Evolutionary conservation across 1,140 invertebrate species (phyloP), one percentile per base, ranked within the genome.

Genomic region (Hyphantria cunea): DNA sequence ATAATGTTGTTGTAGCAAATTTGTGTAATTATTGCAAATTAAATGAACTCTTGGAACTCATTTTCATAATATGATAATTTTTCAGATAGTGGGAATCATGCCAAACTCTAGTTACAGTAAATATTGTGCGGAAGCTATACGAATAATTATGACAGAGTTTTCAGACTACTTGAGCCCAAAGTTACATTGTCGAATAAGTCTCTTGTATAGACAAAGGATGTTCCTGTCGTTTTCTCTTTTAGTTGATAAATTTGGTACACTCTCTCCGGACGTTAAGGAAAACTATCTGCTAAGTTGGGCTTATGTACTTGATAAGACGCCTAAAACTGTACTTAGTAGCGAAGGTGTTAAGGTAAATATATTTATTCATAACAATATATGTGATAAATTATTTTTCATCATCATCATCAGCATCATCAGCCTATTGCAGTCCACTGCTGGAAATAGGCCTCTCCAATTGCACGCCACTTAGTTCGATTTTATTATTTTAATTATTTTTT

Each of bases 221-320:
- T 94, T 94, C 65, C 91, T 93, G 64, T 87, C 90, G 14, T 92
- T 94, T 31, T 79, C 93, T 47, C 80, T 74, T 12, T 80, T 92
- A 62, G 79, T 92, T 42, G 83, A 74, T 10, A 80, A 81, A 34
- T 90, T 85, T 84, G 66, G 74, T 63, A 32, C 70, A 66, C 31
- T 92, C 48, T 70, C 88, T 45, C 73, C 77, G 2, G 73, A 82
- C 33, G 86, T 84, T 4, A 93, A 92, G 67, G 90, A 92, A 54
- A 89, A 92, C 58, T 94, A 93, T 86, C 84, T 94, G 11, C 88
- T 92, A 47, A 93, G 94, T 60, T 92, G 95, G 68, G 92, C 93
- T 13, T 92, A 93, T 86, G 91, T 95, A 37, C 76, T 95, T 0
- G 92, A 93, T 66, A 90, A 92, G 70, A 89, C 93, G 13, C 93